Base-by-base conservation (phyloP, 2,888 invertebrate genomes). In the Melinaea marsaeus region DNA sequence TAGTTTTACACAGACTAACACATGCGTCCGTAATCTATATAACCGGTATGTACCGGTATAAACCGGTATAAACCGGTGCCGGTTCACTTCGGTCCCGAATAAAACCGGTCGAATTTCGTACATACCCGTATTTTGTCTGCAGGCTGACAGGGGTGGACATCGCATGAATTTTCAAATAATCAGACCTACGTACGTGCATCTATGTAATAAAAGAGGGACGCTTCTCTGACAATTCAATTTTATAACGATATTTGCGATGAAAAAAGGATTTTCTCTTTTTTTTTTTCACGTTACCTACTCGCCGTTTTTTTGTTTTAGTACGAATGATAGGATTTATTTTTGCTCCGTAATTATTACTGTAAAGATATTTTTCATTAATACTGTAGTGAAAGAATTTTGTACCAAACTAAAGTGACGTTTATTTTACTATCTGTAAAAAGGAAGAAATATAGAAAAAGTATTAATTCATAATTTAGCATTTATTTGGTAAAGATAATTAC, bases 111-210 rank as follows among this genome's bases (percentile, higher is more conserved):
- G 75, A 77, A 79, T 78, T 77, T 79, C 79, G 75, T 75, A 75
- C 75, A 73, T 73, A 74, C 74, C 76, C 77, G 78, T 77, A 81
- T 83, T 82, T 81, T 79, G 84, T 80, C 83, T 79, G 79, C 74
- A 75, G 78, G 71, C 76, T 78, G 82, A 78, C 83, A 77, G 80
- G 79, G 83, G 79, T 75, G 79, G 83, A 81, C 81, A 77, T 75
- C 75, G 74, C 80, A 84, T 84, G 85, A 82, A 85, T 86, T 86
- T 83, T 84, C 80, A 75, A 86, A 83, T 84, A 85, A 86, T 83
- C 84, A 83, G 78, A 78, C 79, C 74, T 69, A 72, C 79, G 74
- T 69, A 72, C 71, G 69, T 71, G 68, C 69, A 68, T 71, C 69
- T 69, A 66, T 69, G 72, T 72, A 69, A 70, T 71, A 71, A 72